phyloP scores from a whole-genome alignment of 1,140 invertebrate species.

The Tenebrio molitor region DNA sequence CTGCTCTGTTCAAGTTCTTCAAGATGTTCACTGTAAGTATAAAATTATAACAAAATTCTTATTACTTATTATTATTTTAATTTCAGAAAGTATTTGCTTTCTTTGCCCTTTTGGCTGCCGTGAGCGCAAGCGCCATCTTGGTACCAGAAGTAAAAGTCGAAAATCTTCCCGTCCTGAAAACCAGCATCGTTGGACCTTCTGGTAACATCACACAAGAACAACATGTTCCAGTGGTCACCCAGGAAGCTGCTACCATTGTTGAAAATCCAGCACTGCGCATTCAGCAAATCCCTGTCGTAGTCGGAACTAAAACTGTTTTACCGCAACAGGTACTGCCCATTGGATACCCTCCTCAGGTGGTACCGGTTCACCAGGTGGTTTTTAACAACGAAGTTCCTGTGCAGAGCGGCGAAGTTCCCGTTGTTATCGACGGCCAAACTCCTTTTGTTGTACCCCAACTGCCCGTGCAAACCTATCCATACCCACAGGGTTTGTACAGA shows the following conservation, averaged over 20 bases:
- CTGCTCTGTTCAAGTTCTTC: no score
- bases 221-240: slow-evolving; percentile 1
- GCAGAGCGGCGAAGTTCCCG: no score
- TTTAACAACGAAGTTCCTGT: no score
- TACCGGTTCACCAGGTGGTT: neutral
- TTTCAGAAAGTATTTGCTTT: slow-evolving; percentile 21
- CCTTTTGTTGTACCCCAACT: no score
- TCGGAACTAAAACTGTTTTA: slow-evolving; percentile 2
- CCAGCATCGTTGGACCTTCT: slow-evolving; percentile 27
- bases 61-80: neutral
- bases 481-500: no score
- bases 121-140: slow-evolving; percentile 12
- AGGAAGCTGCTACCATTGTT: neutral
- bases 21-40: slow-evolving; percentile 18
- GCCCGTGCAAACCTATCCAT: no score
- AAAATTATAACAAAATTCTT: neutral
- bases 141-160: neutral
- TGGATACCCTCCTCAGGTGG: neutral
- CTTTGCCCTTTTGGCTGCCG: slow-evolving; percentile 32
- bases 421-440: no score
- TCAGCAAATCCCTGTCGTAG: neutral
- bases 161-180: slow-evolving; percentile 9
- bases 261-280: neutral
- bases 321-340: slow-evolving; percentile 1
- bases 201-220: slow-evolving; percentile 26